Conservation (phyloP, 2,113 vertebrate genomes). For the Dasyprocta punctata region DNA sequence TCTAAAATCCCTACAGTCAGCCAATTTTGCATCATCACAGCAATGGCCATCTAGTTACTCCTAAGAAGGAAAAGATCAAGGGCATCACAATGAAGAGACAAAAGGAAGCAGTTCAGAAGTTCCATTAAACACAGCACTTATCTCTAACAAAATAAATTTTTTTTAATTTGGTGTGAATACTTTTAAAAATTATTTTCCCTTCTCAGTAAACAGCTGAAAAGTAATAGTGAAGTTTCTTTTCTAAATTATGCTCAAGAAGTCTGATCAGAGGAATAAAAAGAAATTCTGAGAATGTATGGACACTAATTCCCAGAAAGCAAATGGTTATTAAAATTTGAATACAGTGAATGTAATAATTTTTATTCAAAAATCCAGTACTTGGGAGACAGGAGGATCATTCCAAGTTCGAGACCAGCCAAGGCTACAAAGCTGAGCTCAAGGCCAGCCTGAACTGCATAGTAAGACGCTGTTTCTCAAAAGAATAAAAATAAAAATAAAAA, state of each 20-base stretch:
- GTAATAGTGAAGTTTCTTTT: neutral
- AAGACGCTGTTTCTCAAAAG: too few species aligned
- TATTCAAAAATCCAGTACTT: neutral
- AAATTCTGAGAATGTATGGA: neutral
- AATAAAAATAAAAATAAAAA: too few species aligned
- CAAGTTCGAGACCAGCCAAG: too few species aligned
- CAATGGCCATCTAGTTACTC: neutral
- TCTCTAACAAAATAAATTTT: neutral
- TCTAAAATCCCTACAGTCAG: slow-evolving; percentile 58
- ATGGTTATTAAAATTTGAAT: neutral
- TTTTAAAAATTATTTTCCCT: neutral
- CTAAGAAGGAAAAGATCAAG: neutral
- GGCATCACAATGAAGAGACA: neutral
- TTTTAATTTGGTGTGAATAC: neutral
- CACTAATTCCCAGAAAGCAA: neutral
- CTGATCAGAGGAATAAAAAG: neutral
- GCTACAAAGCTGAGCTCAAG: too few species aligned
- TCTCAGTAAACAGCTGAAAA: neutral
- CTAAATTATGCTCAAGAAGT: slow-evolving; percentile 18
- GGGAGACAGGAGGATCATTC: too few species aligned
- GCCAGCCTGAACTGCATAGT: too few species aligned
- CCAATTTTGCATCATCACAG: neutral
- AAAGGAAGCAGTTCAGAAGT: slow-evolving; percentile 43
- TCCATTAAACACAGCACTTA: slow-evolving; percentile 61
- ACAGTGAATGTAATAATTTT: neutral